Percentiles rank a stretch among this genome's conserved stretches.
These are phyloP conservation scores for Papilio protenor DNA, from an alignment of 2,888 invertebrate species.

Conservation along the genomic window DNA sequence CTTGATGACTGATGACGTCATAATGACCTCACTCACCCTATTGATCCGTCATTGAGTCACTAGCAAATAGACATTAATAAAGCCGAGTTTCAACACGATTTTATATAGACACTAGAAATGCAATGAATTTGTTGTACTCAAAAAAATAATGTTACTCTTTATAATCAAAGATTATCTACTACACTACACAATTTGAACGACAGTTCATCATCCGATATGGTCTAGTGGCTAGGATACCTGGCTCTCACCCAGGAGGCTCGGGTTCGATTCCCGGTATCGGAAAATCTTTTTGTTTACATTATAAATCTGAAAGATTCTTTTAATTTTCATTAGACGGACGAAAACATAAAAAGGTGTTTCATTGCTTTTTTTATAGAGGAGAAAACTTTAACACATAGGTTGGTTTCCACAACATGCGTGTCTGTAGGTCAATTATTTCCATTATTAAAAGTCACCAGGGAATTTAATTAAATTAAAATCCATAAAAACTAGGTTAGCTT, in stretches of 20 bases:
- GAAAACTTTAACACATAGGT: background rate
- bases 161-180: background rate
- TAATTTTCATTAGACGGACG: background rate
- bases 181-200: background rate
- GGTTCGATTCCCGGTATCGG: conserved; percentile 88
- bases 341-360: background rate
- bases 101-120: background rate
- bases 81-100: background rate
- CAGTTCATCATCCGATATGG: conserved; percentile 67
- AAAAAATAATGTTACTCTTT: background rate
- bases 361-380: background rate
- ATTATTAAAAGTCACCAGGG: background rate
- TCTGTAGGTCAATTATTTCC: background rate
- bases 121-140: background rate
- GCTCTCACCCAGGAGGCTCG: conserved; percentile 89
- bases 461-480: background rate
- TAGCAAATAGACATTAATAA: background rate
- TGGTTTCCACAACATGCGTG: background rate
- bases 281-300: background rate
- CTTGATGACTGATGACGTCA: conserved; percentile 44
- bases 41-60: conserved; percentile 38
- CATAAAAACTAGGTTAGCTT: background rate
- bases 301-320: background rate
- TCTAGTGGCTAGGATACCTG: conserved; percentile 83
- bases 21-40: conserved; percentile 31